phyloP scores from a whole-genome alignment of 2,113 vertebrate species.

The Elephas maximus region DNA sequence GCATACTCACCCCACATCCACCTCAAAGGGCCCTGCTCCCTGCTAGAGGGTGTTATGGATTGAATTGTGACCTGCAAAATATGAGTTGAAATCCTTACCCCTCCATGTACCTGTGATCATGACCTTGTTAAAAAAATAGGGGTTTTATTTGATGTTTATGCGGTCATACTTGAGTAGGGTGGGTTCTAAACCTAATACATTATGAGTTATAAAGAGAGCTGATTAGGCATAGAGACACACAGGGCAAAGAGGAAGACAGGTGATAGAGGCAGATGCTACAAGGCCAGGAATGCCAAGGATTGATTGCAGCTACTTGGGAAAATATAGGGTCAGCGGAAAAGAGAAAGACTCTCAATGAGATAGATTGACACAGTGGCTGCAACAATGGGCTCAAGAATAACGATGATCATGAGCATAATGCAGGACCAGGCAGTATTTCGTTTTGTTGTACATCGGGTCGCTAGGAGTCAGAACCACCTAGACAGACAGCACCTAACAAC shows the following conservation, averaged over 20 bases:
- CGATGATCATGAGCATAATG: too few relatives aligned
- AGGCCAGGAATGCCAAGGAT: not conserved
- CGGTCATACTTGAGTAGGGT: not conserved
- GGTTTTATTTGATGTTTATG: not conserved
- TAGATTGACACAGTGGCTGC: too few relatives aligned
- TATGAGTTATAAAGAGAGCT: not conserved
- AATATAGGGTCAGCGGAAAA: too few relatives aligned
- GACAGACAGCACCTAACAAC: too few relatives aligned
- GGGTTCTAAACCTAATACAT: not conserved
- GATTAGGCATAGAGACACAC: not conserved
- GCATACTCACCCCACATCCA: fast-evolving
- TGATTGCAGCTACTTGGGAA: not conserved
- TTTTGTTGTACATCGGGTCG: too few relatives aligned
- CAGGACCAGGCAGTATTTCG: too few relatives aligned
- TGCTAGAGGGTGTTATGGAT: fast-evolving
- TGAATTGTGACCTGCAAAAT: not conserved
- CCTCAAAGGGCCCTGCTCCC: not conserved
- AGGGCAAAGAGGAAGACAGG: not conserved
- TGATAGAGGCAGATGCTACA: not conserved
- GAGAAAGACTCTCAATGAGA: too few relatives aligned
- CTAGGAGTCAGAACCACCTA: too few relatives aligned
- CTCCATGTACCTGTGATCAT: not conserved
- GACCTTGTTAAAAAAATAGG: not conserved
- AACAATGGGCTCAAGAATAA: too few relatives aligned
- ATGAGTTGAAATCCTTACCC: not conserved